These are phyloP conservation scores for Opisthocomus hoazin DNA, from an alignment of 2,113 vertebrate species.

Conservation along the genomic window DNA sequence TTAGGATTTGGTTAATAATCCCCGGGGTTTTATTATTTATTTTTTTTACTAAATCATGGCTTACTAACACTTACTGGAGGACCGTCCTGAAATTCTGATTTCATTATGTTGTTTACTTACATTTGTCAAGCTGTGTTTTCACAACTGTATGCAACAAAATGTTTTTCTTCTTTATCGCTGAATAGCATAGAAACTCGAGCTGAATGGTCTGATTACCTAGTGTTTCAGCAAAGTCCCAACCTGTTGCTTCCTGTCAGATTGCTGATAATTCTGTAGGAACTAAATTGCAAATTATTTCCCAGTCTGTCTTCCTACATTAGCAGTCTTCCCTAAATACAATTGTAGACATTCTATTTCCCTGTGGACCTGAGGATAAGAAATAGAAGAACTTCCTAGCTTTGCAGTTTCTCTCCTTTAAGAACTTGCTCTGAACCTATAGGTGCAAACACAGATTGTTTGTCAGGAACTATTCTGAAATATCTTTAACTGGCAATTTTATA, in stretches of 20 bases:
- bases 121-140: not conserved
- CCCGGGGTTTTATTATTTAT: not conserved
- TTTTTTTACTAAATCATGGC: not conserved
- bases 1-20: not conserved
- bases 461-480: not conserved
- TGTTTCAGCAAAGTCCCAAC: not conserved
- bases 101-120: not conserved
- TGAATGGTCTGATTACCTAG: not conserved
- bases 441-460: not conserved
- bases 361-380: not conserved
- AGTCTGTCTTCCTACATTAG: not conserved
- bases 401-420: not conserved
- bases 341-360: not conserved
- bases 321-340: not conserved
- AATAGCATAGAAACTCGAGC: not conserved
- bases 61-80: not conserved
- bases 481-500: not conserved
- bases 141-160: not conserved
- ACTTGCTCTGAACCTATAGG: not conserved
- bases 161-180: not conserved
- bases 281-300: not conserved
- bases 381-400: not conserved
- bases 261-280: not conserved
- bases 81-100: not conserved
- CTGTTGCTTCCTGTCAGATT: not conserved